These are phyloP conservation scores for Ornithoptera priamus DNA, from an alignment of 2,888 invertebrate species.

Conservation along the genomic window DNA sequence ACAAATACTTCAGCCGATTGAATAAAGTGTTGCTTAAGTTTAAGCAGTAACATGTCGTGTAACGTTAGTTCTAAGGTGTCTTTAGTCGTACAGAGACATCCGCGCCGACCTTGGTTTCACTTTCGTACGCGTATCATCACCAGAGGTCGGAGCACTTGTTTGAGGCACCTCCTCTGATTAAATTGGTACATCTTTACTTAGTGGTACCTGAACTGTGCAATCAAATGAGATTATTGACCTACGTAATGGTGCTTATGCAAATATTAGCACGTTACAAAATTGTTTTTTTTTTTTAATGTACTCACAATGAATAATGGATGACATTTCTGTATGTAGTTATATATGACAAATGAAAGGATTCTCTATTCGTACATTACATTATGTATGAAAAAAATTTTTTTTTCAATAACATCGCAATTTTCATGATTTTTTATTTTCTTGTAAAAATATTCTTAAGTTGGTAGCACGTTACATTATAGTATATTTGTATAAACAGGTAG, in stretches of 20 bases:
- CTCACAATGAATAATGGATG: neutral
- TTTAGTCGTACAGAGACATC: constrained; percentile 32
- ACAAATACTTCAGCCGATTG: constrained; percentile 15
- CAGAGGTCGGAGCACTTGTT: constrained; percentile 50
- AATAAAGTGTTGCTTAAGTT: constrained; percentile 43
- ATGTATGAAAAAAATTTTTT: neutral
- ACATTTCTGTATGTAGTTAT: neutral
- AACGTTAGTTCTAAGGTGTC: constrained; percentile 42
- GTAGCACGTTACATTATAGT: too few species aligned
- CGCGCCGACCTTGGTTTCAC: constrained; percentile 55
- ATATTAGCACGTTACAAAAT: constrained; percentile 4
- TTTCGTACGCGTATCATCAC: constrained; percentile 55
- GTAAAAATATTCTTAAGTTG: too few species aligned
- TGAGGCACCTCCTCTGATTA: constrained; percentile 35
- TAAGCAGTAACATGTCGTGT: constrained; percentile 37
- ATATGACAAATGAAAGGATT: neutral
- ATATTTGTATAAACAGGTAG: too few species aligned
- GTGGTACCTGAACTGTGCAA: constrained; percentile 1
- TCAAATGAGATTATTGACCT: constrained; percentile 8
- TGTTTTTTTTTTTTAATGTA: neutral
- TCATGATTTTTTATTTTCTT: too few species aligned
- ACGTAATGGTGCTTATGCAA: neutral
- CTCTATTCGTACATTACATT: neutral
- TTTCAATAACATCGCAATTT: too few species aligned
- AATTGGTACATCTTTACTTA: constrained; percentile 30